Percentiles rank a stretch among this genome's conserved stretches.
These are phyloP conservation scores for Cetoscarus ocellatus DNA, from an alignment of 2,797 vertebrate genomes.

Conservation along the genomic window DNA sequence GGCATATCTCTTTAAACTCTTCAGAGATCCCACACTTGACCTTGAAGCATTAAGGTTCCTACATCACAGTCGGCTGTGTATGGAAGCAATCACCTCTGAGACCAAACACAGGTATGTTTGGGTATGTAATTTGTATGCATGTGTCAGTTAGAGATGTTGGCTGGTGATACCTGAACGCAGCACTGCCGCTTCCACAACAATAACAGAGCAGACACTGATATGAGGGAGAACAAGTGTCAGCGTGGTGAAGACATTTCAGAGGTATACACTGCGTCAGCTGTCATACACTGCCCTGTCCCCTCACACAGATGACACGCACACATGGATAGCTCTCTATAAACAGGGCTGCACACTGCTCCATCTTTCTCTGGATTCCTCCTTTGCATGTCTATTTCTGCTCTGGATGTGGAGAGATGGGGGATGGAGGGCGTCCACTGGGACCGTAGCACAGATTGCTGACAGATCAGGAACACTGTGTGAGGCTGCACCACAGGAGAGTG, in stretches of 20 bases:
- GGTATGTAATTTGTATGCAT: conserved; percentile 22
- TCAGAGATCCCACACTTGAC: conserved; percentile 21
- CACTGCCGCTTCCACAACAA: conserved; percentile 23
- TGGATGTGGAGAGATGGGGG: conserved; percentile 18
- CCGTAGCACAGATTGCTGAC: conserved; percentile 46
- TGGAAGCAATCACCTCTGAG: conserved; percentile 47
- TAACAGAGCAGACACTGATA: conserved; percentile 48
- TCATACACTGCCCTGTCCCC: conserved; percentile 35
- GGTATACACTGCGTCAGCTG: conserved; percentile 30
- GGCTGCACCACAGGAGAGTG: conserved; percentile 43
- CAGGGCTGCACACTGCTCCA: neutral
- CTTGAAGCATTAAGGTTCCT: conserved; percentile 39
- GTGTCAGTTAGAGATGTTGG: conserved; percentile 58
- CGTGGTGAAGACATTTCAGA: conserved; percentile 28
- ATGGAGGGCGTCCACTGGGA: conserved; percentile 26
- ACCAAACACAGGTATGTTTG: conserved; percentile 52
- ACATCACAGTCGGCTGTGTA: conserved; percentile 59
- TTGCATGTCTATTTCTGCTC: conserved; percentile 8
- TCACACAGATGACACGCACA: conserved; percentile 31
- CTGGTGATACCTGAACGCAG: conserved; percentile 41
- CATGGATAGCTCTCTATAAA: neutral
- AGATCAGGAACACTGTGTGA: conserved; percentile 44
- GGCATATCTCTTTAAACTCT: conserved; percentile 16
- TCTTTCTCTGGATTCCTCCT: conserved; percentile 18
- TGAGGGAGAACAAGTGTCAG: conserved; percentile 48